Conservation (phyloP, 2,113 vertebrate species). For the Xerus inauris region DNA sequence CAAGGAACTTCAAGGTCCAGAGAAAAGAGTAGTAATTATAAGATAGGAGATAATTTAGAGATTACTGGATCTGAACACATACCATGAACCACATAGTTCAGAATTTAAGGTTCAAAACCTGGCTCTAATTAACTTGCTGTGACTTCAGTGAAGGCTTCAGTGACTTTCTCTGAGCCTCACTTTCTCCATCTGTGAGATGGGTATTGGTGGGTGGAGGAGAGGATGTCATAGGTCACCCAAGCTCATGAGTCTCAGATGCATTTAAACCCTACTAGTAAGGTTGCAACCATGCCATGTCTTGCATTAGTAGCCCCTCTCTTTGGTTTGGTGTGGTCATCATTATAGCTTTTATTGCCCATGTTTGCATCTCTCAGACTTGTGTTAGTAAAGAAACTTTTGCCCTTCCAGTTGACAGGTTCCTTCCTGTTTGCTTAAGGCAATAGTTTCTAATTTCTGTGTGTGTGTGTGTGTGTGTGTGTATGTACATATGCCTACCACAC, state of each 20-base stretch:
- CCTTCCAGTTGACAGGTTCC: neutral
- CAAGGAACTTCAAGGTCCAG: neutral
- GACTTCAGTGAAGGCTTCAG: neutral
- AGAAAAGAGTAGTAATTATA: slow-evolving; percentile 19
- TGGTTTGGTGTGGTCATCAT: neutral
- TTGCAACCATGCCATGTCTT: neutral
- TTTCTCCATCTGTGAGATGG: neutral
- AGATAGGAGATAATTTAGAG: neutral
- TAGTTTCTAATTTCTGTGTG: neutral
- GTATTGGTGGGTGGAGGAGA: neutral
- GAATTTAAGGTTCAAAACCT: neutral
- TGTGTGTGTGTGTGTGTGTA: neutral
- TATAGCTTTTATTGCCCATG: neutral
- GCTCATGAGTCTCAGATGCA: neutral
- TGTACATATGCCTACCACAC: fast-evolving
- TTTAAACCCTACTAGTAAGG: neutral
- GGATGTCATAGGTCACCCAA: neutral
- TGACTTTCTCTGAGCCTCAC: neutral
- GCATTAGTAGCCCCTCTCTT: neutral
- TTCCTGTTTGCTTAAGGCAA: neutral
- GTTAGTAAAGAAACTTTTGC: neutral
- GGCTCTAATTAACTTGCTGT: neutral
- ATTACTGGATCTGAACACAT: neutral
- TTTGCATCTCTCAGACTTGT: neutral
- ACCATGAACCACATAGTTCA: neutral